phyloP scores from a whole-genome alignment of 2,888 invertebrate genomes.

The Lathronympha strigana region DNA sequence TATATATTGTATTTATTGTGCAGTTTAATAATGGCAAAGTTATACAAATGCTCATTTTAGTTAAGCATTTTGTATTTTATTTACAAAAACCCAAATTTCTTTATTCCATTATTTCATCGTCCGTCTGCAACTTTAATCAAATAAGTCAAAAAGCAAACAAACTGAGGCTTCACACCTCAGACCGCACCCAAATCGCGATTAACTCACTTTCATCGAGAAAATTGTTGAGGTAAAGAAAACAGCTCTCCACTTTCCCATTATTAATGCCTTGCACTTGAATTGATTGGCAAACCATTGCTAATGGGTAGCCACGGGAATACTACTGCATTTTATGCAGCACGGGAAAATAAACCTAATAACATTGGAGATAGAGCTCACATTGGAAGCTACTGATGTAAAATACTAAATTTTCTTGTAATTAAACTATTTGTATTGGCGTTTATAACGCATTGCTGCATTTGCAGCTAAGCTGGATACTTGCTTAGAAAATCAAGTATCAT shows the following conservation, averaged over 20 bases:
- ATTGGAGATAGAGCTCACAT: neutral
- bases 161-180: conserved; percentile 9
- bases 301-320: conserved; percentile 2
- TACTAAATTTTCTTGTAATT: neutral
- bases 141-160: conserved; percentile 1
- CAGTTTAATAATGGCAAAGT: too few species aligned
- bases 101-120: too few species aligned
- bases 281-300: conserved; percentile 15
- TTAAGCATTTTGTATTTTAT: too few species aligned
- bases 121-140: neutral
- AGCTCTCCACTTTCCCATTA: conserved; percentile 27
- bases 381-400: neutral
- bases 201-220: conserved; percentile 28
- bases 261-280: conserved; percentile 15
- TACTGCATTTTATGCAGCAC: conserved; percentile 1
- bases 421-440: conserved; percentile 5
- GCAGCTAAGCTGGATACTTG: neutral
- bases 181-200: conserved; percentile 25
- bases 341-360: neutral
- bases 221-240: conserved; percentile 12
- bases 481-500: neutral
- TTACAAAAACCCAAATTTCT: too few species aligned
- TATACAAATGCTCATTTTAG: too few species aligned
- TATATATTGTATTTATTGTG: too few species aligned
- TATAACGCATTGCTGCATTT: neutral